These are phyloP conservation scores for Cheilosia urbana DNA, from an alignment of 2,888 invertebrate genomes.

Conservation along the genomic window DNA sequence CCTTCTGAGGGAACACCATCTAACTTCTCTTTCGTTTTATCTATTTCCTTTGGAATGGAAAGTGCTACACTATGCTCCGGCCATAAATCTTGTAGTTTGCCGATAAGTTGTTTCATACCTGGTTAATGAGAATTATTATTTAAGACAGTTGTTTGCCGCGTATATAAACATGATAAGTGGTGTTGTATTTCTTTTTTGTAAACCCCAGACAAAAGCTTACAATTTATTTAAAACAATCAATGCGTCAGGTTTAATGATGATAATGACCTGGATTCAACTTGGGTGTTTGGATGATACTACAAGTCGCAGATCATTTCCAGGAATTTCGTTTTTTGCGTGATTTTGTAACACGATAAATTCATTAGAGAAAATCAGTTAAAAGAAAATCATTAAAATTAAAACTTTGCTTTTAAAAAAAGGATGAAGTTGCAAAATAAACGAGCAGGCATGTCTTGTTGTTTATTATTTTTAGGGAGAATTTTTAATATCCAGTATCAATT, in stretches of 20 bases:
- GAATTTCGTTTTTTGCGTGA: not conserved
- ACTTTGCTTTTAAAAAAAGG: no score
- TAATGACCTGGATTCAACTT: not conserved
- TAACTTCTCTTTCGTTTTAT: constrained; percentile 82
- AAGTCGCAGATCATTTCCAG: not conserved
- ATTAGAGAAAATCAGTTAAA: no score
- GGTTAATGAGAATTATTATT: constrained; percentile 24
- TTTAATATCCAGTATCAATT: no score
- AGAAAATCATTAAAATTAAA: no score
- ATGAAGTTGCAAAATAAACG: no score
- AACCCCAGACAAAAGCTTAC: not conserved
- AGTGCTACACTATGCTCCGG: constrained; percentile 83
- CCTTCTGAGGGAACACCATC: constrained; percentile 82
- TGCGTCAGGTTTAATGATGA: not conserved
- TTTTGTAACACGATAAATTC: no score
- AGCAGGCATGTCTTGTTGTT: no score
- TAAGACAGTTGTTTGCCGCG: not conserved
- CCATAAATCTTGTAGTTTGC: constrained; percentile 83
- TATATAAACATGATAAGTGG: not conserved
- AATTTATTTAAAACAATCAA: not conserved
- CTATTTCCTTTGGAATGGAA: constrained; percentile 84
- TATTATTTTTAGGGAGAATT: no score
- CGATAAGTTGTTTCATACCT: constrained; percentile 83
- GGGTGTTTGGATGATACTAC: not conserved
- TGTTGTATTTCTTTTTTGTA: constrained; percentile 1